phyloP scores from a whole-genome alignment of 2,888 invertebrate genomes.

The Drosophila ustulata region DNA sequence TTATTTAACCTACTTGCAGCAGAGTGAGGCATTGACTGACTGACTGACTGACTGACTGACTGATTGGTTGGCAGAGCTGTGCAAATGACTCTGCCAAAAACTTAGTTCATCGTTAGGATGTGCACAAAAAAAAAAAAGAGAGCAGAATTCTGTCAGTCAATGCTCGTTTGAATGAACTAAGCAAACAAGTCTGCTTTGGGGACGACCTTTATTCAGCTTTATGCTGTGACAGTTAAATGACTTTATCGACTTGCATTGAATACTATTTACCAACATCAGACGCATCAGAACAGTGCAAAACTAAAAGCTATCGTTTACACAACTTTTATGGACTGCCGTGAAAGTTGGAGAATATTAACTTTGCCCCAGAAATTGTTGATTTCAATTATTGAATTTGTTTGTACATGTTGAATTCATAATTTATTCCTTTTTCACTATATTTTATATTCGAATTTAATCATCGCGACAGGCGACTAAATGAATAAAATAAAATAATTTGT shows the following conservation, averaged over 20 bases:
- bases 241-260: conserved; percentile 25
- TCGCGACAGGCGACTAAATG: too few relatives aligned
- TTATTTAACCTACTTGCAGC: conserved; percentile 8
- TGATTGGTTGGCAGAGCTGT: conserved; percentile 16
- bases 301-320: neutral
- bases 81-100: conserved; percentile 29
- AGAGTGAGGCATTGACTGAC: neutral
- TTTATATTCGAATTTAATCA: too few relatives aligned
- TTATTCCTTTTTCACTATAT: too few relatives aligned
- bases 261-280: neutral
- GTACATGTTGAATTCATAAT: too few relatives aligned
- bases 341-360: neutral
- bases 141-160: conserved; percentile 14
- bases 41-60: conserved; percentile 6
- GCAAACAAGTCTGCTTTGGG: conserved; percentile 26
- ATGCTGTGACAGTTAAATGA: conserved; percentile 32
- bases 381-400: too few relatives aligned
- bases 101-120: conserved; percentile 12
- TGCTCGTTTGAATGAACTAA: conserved; percentile 18
- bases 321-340: too few relatives aligned
- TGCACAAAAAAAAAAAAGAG: neutral
- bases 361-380: too few relatives aligned
- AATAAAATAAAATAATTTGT: too few relatives aligned
- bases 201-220: conserved; percentile 6
- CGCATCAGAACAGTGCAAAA: neutral